phyloP scores from a whole-genome alignment of 2,888 invertebrate species.

The Ctenicera cuprea region DNA sequence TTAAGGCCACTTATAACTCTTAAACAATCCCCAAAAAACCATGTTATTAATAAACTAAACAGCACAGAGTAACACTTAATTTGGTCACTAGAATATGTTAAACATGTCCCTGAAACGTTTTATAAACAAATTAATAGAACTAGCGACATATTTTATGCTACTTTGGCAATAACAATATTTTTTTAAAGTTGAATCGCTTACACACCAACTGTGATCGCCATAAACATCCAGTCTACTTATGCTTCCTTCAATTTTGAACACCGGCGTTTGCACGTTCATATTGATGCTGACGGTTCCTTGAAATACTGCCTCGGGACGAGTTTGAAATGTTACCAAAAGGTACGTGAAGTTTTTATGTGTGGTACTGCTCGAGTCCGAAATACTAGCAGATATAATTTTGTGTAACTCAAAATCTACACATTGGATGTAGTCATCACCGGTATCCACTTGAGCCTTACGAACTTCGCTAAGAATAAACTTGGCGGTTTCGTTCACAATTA shows the following conservation, averaged over 20 bases:
- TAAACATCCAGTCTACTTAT: constrained; percentile 79
- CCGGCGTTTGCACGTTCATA: not conserved
- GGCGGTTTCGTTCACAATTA: constrained; percentile 75
- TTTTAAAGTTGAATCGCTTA: constrained; percentile 74
- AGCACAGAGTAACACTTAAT: no score
- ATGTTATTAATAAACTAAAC: no score
- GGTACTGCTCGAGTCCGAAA: constrained; percentile 62
- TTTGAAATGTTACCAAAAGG: constrained; percentile 81
- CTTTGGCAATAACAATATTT: constrained; percentile 76
- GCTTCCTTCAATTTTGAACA: constrained; percentile 75
- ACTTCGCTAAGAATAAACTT: constrained; percentile 70
- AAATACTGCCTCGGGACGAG: constrained; percentile 80
- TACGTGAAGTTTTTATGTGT: constrained; percentile 67
- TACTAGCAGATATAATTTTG: constrained; percentile 59
- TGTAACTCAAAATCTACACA: constrained; percentile 66
- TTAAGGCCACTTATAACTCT: constrained; percentile 15
- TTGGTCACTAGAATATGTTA: not conserved
- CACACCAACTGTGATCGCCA: constrained; percentile 74
- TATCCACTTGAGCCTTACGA: constrained; percentile 51
- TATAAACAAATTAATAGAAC: not conserved
- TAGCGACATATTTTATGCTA: constrained; percentile 18
- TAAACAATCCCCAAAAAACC: not conserved
- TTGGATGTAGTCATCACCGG: constrained; percentile 50
- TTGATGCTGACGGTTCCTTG: constrained; percentile 80
- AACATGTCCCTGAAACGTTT: not conserved